Base-by-base conservation (phyloP, 2,797 vertebrate species). In the Antrozous pallidus region DNA sequence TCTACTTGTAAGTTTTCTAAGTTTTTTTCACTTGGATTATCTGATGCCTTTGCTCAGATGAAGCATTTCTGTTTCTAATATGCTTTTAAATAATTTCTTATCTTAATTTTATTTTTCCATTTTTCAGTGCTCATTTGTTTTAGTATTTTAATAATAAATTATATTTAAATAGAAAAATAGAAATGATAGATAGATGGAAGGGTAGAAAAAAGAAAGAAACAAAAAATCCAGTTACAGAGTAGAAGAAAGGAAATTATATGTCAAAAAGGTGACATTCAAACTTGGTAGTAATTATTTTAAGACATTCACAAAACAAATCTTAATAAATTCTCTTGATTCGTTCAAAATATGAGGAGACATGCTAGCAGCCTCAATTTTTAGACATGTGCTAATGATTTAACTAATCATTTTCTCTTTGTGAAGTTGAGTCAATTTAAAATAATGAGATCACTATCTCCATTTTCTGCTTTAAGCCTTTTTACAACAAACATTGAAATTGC, bases 361-460 rank as follows among this genome's bases (percentile, higher is more conserved):
- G 6, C 67, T 79, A 81, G 36, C 16, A 58, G 33, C 8, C 18
- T 92, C 31, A 75, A 6, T n/a, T 71, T 84, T 95, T 42, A 94
- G 33, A 31, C 2, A 49, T 38, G 9, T n/a, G 13, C 16, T 92
- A 90, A 77, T 92, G 93, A 96, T 78, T 94, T 95, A 77, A 20
- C 31, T 83, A 82, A 92, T 89, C 4, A 54, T 81, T 78, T 91
- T 17, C n/a, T 79, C 54, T 56, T 56, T 91, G 31, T 70, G 63
- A 49, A 71, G 14, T 51, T 79, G 36, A 95, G 7, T 63, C 90
- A 63, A 90, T 96, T 92, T 94, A 67, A 91, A 94, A 82, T 90
- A 94, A 95, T 93, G 38, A 89, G 81, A 91, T 88, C 11, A 1
- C 5, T 1, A 38, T 79, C 54, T 91, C 47, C 42, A 20, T 95